These are phyloP conservation scores for Liparis tanakae DNA, from an alignment of 2,797 vertebrate species.

Conservation along the genomic window DNA sequence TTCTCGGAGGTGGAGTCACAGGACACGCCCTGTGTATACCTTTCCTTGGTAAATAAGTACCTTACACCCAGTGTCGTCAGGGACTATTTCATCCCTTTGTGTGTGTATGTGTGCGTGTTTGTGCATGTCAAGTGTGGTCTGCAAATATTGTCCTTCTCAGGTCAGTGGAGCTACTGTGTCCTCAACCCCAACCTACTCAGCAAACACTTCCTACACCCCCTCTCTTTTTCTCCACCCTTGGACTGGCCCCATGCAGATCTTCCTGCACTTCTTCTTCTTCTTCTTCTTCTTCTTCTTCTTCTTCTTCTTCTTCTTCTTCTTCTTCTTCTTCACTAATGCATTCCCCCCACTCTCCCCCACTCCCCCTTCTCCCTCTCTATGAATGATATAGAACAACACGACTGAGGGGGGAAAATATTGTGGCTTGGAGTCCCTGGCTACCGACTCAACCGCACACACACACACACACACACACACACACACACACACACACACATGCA, in stretches of 20 bases:
- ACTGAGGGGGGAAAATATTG: constrained; percentile 79
- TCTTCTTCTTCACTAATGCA: constrained; percentile 51
- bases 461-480: constrained; percentile 38
- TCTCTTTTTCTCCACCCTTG: constrained; percentile 12
- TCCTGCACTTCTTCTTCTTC: constrained; percentile 20
- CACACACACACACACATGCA: constrained; percentile 26
- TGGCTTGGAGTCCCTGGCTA: constrained; percentile 74
- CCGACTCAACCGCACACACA: constrained; percentile 62
- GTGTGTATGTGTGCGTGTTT: constrained; percentile 76
- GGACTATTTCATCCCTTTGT: constrained; percentile 54
- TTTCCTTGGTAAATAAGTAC: constrained; percentile 48
- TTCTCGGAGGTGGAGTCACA: not conserved
- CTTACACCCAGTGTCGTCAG: constrained; percentile 4
- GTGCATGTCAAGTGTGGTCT: constrained; percentile 79
- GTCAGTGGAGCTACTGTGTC: constrained; percentile 79
- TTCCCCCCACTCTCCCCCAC: constrained; percentile 53
- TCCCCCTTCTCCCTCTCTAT: constrained; percentile 54
- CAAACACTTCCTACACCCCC: constrained; percentile 65
- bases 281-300: constrained; percentile 23
- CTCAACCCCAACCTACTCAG: constrained; percentile 75
- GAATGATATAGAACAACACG: constrained; percentile 78
- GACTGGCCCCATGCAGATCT: constrained; percentile 38
- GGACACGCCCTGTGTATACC: constrained; percentile 12
- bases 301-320: too few relatives aligned
- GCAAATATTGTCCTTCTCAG: constrained; percentile 79